A percentile compares a stretch with the other conserved stretches of the same genome.
Evolutionary conservation across 2,888 invertebrate species (phyloP).

Genomic region (Netelia fuscicornis): DNA sequence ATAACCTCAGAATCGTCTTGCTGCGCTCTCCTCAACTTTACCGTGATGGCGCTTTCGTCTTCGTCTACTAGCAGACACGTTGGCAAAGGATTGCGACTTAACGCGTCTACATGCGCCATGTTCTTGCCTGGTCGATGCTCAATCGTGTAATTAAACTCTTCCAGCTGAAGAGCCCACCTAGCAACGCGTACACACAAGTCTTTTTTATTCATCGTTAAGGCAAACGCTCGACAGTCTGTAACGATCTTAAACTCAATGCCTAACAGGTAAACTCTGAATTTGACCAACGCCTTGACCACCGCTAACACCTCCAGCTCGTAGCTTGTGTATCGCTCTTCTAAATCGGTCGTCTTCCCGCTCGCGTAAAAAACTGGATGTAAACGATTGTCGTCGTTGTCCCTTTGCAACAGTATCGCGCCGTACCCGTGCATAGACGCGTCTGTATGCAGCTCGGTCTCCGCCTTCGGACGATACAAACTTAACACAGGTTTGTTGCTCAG

Average conservation of each 20-base stretch:
- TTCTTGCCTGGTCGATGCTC: too few relatives aligned
- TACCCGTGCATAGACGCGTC: conserved; percentile 10
- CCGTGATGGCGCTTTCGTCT: conserved; percentile 12
- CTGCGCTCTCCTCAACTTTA: conserved; percentile 40
- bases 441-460: not conserved
- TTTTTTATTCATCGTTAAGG: too few relatives aligned
- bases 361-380: not conserved
- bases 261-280: conserved; percentile 13
- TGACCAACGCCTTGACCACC: not conserved
- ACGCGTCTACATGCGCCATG: conserved; percentile 3
- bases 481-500: conserved; percentile 17
- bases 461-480: not conserved
- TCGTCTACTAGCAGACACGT: conserved; percentile 26
- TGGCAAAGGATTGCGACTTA: conserved; percentile 13
- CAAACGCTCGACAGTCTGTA: too few relatives aligned
- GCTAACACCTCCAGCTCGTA: conserved; percentile 12
- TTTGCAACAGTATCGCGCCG: conserved; percentile 7
- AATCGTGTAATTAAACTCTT: too few relatives aligned
- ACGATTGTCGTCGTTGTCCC: not conserved
- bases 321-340: conserved; percentile 9
- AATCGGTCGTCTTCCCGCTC: conserved; percentile 6
- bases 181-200: too few relatives aligned
- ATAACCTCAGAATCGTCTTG: conserved; percentile 22
- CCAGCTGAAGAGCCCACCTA: too few relatives aligned
- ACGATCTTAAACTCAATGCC: not conserved